These are phyloP conservation scores for Thyatira batis DNA, from an alignment of 2,888 invertebrate species.

Conservation along the genomic window DNA sequence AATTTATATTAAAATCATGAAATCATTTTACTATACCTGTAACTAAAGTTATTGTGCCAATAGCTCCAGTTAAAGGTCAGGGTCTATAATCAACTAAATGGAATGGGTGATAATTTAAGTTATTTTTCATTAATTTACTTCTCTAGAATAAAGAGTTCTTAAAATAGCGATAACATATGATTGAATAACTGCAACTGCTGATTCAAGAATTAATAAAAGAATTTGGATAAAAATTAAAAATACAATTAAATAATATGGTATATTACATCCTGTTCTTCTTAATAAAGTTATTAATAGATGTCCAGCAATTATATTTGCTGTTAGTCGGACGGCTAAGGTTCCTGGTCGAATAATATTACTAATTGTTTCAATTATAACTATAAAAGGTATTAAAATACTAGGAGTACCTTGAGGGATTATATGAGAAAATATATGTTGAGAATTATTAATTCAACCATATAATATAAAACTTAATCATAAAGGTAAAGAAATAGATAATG, in stretches of 20 bases:
- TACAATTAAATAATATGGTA: conserved; percentile 47
- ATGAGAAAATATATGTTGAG: conserved; percentile 85
- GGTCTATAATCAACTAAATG: conserved; percentile 86
- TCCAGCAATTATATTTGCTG: conserved; percentile 90
- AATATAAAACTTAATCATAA: conserved; percentile 86
- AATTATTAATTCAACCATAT: conserved; percentile 84
- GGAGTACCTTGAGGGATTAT: conserved; percentile 87
- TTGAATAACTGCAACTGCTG: conserved; percentile 85
- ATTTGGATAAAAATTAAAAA: conserved; percentile 74
- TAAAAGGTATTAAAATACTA: conserved; percentile 84
- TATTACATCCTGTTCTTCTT: conserved; percentile 56
- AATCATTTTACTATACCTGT: conserved; percentile 85
- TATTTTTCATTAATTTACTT: conserved; percentile 83
- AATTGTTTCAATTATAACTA: conserved; percentile 88
- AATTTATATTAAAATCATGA: conserved; percentile 75
- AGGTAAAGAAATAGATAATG: conserved; percentile 82
- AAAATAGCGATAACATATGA: conserved; percentile 85
- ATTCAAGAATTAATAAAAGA: conserved; percentile 80
- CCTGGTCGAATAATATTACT: conserved; percentile 87
- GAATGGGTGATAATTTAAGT: conserved; percentile 81
- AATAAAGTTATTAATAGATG: conserved; percentile 85
- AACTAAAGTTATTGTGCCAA: conserved; percentile 81
- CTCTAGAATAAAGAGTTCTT: conserved; percentile 85
- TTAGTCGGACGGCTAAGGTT: conserved; percentile 86
- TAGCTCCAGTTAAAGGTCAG: conserved; percentile 84